Percentiles rank a stretch among this genome's conserved stretches.
Evolutionary conservation across 2,113 vertebrate genomes (phyloP).

Genomic region (Limnothrissa miodon): DNA sequence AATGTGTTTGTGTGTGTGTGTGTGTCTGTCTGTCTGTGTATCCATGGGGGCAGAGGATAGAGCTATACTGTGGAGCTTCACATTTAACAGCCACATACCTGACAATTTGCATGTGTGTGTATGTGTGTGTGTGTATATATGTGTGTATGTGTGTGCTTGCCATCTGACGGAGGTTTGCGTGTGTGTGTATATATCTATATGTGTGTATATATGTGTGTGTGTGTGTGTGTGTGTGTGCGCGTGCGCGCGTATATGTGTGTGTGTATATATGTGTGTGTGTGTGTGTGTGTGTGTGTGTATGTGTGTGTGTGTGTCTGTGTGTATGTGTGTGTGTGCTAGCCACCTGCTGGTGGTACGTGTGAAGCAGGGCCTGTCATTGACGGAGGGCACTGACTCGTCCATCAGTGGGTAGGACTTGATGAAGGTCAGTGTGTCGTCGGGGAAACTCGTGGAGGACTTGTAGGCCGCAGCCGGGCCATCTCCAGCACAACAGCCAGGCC

Average conservation of each 20-base stretch:
- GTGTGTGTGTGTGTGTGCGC: background rate
- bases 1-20: conserved; percentile 11
- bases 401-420: conserved; percentile 94
- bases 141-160: background rate
- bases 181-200: background rate
- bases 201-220: background rate
- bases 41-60: background rate
- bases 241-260: background rate
- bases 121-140: background rate
- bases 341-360: conserved; percentile 85
- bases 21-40: conserved; percentile 26
- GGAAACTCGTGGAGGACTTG: conserved; percentile 83
- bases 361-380: conserved; percentile 82
- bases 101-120: too few species aligned
- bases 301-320: background rate
- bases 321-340: background rate
- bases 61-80: too few species aligned
- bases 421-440: conserved; percentile 86
- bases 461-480: conserved; percentile 70
- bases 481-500: conserved; percentile 88
- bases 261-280: background rate
- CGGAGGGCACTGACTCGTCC: conserved; percentile 81
- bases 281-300: background rate
- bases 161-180: too few species aligned
- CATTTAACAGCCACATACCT: too few species aligned